Evolutionary conservation across 2,797 vertebrate genomes (phyloP), one percentile per base, ranked within the genome.

Genomic region (Syncerus caffer): DNA sequence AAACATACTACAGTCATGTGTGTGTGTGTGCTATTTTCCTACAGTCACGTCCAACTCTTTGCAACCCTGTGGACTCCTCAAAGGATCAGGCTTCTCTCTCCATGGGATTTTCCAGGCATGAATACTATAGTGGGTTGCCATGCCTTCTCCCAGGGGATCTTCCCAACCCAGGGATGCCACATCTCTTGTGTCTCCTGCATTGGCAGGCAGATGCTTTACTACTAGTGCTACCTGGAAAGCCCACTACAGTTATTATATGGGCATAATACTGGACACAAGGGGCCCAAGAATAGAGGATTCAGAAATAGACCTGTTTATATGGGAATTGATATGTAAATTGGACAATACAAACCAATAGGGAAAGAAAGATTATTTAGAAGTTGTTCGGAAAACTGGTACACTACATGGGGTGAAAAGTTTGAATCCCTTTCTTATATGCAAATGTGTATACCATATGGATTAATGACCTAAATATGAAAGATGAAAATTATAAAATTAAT

Each of bases 351-450:
- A 90, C 5, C 7, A 50, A 62, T 55, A 14, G 31, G 74, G 19
- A 85, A 87, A 67, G 12, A 95, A 74, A 95, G 85, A 53, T 83
- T 55, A 55, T 78, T 78, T 96, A 94, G 62, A 95, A 88, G 7
- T 90, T 23, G 16, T 50, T 92, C 31, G 64, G 78, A 85, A 93
- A 89, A 82, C 27, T 57, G 25, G 7, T 76, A 45, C 0, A 57
- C 5, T 50, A 21, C 13, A 67, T 31, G 12, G 29, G 31, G 53
- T 42, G 6, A 9, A 96, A 67, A 74, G 13, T 90, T 84, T 79
- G 7, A 84, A 90, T 83, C 14, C 14, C 4, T 83, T 55, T 83
- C 17, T 87, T 87, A 79, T 25, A 55, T 57, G 42, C 4, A 55
- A 74, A 88, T 10, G 1, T 64, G 21, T 15, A 80, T 21, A 71